phyloP scores from a whole-genome alignment of 2,797 vertebrate genomes.

The Myotis vivesi region DNA sequence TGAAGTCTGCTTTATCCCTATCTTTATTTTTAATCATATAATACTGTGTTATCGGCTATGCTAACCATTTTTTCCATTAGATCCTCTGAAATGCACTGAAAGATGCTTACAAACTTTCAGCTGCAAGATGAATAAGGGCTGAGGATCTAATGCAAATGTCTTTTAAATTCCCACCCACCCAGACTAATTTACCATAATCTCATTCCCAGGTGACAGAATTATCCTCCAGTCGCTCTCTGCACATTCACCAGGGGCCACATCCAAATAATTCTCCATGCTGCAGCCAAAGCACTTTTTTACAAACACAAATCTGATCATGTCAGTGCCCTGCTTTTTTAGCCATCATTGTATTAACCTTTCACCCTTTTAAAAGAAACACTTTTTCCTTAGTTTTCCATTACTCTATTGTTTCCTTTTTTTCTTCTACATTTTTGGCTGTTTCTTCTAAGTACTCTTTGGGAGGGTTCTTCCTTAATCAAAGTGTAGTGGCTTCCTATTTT shows the following conservation, averaged over 20 bases:
- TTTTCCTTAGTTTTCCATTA: not conserved
- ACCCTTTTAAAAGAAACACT: slow-evolving; percentile 24
- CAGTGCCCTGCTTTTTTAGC: not conserved
- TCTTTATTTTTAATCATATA: not conserved
- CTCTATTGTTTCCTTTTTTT: not conserved
- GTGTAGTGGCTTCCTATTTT: not conserved
- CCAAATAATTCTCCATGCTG: not conserved
- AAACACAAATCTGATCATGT: not conserved
- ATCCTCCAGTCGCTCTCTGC: not conserved
- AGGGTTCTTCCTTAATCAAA: not conserved
- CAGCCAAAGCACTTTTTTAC: not conserved
- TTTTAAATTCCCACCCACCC: not conserved
- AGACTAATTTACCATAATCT: not conserved
- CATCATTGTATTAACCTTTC: not conserved
- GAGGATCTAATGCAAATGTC: not conserved
- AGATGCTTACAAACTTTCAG: not conserved
- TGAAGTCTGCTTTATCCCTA: not conserved
- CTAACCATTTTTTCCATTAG: not conserved
- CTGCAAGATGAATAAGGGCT: not conserved
- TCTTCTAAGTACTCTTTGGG: not conserved
- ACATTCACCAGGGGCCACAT: not conserved
- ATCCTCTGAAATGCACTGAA: not conserved
- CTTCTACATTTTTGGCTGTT: not conserved
- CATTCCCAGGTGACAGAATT: not conserved
- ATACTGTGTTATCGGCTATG: not conserved